These are phyloP conservation scores for Desmophyllum pertusum DNA, from an alignment of 92 coral and sea anemone species.

Conservation along the genomic window DNA sequence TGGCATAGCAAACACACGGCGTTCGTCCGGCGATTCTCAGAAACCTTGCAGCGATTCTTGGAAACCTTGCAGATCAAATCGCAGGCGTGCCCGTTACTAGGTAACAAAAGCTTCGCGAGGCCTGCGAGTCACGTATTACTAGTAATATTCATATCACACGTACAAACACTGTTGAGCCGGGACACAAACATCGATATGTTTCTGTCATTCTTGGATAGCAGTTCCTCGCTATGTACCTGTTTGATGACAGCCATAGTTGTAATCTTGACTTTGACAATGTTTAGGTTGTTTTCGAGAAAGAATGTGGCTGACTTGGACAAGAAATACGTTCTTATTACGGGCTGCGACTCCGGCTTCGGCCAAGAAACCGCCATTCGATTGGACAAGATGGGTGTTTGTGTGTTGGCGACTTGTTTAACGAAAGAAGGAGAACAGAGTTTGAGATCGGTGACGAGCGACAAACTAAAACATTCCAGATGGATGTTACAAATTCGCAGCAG, in stretches of 20 bases:
- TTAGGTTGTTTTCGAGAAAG: conserved; percentile 27
- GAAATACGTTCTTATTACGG: conserved; percentile 78
- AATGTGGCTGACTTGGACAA: conserved; percentile 43
- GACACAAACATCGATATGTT: conserved; percentile 6
- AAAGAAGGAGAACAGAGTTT: conserved; percentile 66
- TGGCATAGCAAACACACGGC: too few species aligned
- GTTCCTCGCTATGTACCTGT: not conserved
- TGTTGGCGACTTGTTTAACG: conserved; percentile 87
- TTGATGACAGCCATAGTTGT: not conserved
- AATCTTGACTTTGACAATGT: not conserved
- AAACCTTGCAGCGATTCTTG: too few species aligned
- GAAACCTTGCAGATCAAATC: too few species aligned
- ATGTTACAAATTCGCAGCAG: conserved; percentile 73
- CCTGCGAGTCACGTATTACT: too few species aligned
- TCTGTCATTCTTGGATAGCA: not conserved
- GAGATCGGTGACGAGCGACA: conserved; percentile 58
- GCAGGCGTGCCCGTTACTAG: too few species aligned
- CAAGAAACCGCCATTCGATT: conserved; percentile 67
- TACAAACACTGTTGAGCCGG: not conserved
- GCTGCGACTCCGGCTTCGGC: conserved; percentile 88
- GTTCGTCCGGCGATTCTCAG: too few species aligned
- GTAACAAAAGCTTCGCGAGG: too few species aligned
- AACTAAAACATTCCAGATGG: conserved; percentile 66
- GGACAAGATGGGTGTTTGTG: conserved; percentile 75
- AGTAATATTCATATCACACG: not conserved